These are phyloP conservation scores for Tamandua tetradactyla DNA, from an alignment of 2,797 vertebrate species.

Conservation along the genomic window DNA sequence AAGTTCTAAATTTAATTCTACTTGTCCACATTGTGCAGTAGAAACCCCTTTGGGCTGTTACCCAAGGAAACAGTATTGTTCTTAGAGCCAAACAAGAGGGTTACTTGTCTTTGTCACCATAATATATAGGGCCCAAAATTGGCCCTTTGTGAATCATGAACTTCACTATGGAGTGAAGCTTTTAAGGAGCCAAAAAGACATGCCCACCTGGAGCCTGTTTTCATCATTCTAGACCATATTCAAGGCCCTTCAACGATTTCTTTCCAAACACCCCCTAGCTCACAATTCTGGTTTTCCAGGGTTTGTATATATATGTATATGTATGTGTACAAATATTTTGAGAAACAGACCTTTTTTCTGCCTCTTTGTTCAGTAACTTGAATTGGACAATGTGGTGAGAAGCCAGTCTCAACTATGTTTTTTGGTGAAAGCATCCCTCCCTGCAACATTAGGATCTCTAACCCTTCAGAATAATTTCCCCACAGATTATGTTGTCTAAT, in stretches of 20 bases:
- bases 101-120: not conserved
- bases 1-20: not conserved
- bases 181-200: not conserved
- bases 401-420: too few relatives aligned
- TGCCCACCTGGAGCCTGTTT: not conserved
- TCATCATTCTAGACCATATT: not conserved
- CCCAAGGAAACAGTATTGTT: not conserved
- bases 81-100: not conserved
- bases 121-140: not conserved
- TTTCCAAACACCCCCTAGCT: not conserved
- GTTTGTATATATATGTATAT: not conserved
- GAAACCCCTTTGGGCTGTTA: not conserved
- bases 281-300: not conserved
- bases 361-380: too few relatives aligned
- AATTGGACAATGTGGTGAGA: too few relatives aligned
- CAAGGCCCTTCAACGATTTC: not conserved
- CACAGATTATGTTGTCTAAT: not conserved
- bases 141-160: not conserved
- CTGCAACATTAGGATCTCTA: too few relatives aligned
- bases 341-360: not conserved
- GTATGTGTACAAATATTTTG: too few relatives aligned
- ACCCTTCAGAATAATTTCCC: not conserved
- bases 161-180: not conserved
- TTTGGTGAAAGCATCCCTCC: too few relatives aligned
- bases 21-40: not conserved